Percentiles rank a stretch among this genome's conserved stretches.
Conservation (phyloP, 2,888 invertebrate genomes). For the Drosophila eohydei region DNA sequence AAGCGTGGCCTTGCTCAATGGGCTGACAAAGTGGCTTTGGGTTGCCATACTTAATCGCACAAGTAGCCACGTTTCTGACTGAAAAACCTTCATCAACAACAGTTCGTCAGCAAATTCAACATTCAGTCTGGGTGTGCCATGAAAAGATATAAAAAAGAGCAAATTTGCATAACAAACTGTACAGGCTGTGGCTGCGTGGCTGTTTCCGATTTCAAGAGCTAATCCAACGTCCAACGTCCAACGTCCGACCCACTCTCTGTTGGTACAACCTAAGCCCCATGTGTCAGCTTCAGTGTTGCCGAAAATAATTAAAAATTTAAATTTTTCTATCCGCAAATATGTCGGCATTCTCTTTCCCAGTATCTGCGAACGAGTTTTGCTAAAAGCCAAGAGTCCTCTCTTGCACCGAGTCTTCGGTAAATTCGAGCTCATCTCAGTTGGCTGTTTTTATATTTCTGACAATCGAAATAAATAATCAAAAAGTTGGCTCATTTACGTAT, state of each 20-base stretch:
- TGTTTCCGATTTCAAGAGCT: conserved; percentile 27
- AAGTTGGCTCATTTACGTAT: background rate
- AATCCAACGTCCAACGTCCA: conserved; percentile 51
- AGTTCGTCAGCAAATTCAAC: conserved; percentile 34
- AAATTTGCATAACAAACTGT: conserved; percentile 51
- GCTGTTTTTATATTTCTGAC: background rate
- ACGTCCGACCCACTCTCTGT: conserved; percentile 47
- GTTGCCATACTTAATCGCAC: conserved; percentile 54
- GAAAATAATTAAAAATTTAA: conserved; percentile 2
- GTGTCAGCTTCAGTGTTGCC: conserved; percentile 10
- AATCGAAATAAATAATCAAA: background rate
- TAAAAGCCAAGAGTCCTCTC: background rate
- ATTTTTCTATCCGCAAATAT: background rate
- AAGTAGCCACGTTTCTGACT: conserved; percentile 26
- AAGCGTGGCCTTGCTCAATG: conserved; percentile 43
- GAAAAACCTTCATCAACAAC: conserved; percentile 54
- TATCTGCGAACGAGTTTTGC: no score
- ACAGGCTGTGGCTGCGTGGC: conserved; percentile 12
- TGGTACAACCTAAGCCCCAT: conserved; percentile 12
- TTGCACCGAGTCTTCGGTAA: background rate
- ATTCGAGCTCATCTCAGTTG: background rate
- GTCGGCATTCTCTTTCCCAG: background rate
- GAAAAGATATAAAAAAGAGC: conserved; percentile 12
- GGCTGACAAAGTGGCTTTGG: conserved; percentile 54
- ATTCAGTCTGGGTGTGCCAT: conserved; percentile 31